Conservation (phyloP, 2,888 invertebrate species). For the Eledone cirrhosa region DNA sequence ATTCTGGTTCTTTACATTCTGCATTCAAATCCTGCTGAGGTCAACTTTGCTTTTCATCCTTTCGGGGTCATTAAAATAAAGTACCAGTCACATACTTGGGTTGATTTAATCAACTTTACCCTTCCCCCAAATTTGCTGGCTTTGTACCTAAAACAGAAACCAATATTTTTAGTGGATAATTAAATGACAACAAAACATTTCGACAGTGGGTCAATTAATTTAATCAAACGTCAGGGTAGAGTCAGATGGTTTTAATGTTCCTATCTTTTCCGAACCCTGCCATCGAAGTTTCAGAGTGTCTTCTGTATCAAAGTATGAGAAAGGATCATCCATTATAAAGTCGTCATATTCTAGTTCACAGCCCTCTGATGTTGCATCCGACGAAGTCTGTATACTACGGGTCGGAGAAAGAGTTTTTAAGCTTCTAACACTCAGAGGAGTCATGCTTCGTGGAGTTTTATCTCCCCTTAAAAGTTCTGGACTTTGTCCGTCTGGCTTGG, state of each 20-base stretch:
- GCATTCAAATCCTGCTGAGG: too few species aligned
- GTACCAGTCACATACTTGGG: too few species aligned
- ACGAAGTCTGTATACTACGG: slow-evolving; percentile 53
- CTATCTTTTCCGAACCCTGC: slow-evolving; percentile 56
- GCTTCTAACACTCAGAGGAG: slow-evolving; percentile 42
- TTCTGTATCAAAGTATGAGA: slow-evolving; percentile 59
- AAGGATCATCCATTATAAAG: slow-evolving; percentile 58
- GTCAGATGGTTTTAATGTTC: slow-evolving; percentile 31
- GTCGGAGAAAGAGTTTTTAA: slow-evolving; percentile 53
- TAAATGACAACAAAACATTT: too few species aligned
- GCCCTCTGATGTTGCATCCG: slow-evolving; percentile 44
- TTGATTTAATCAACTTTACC: too few species aligned
- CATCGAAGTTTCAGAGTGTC: slow-evolving; percentile 55
- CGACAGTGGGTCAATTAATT: too few species aligned
- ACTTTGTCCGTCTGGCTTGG: slow-evolving; percentile 60
- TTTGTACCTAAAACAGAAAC: too few species aligned
- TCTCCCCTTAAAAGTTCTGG: slow-evolving; percentile 49
- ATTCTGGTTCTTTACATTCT: too few species aligned
- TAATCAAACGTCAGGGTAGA: slow-evolving; percentile 9
- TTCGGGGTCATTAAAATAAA: too few species aligned
- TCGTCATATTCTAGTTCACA: slow-evolving; percentile 60
- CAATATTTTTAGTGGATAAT: too few species aligned
- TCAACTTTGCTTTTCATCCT: too few species aligned
- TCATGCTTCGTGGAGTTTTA: slow-evolving; percentile 42
- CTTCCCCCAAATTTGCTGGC: too few species aligned